These are phyloP conservation scores for Aphelocoma californica DNA, from an alignment of 2,797 vertebrate species.

Conservation along the genomic window DNA sequence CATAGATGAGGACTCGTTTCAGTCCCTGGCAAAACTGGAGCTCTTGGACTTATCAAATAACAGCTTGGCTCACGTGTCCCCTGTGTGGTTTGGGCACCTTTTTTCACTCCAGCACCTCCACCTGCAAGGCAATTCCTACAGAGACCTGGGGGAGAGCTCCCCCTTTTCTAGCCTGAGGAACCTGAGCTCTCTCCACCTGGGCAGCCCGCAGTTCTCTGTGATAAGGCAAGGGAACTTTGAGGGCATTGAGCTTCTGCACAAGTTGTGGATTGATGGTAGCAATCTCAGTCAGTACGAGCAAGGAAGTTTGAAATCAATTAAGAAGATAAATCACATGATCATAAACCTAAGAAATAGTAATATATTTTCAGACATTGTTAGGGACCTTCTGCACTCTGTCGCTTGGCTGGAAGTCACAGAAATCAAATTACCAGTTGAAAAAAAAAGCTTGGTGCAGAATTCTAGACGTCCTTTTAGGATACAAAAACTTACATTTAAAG, in stretches of 20 bases:
- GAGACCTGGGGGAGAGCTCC: constrained; percentile 62
- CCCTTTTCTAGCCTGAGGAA: constrained; percentile 71
- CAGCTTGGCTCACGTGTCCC: constrained; percentile 59
- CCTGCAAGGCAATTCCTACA: constrained; percentile 77
- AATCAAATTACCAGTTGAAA: background rate
- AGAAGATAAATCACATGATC: constrained; percentile 47
- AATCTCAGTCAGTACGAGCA: constrained; percentile 65
- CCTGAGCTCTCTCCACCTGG: constrained; percentile 71
- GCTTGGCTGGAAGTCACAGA: constrained; percentile 66
- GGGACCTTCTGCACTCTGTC: constrained; percentile 64
- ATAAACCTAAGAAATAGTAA: constrained; percentile 15
- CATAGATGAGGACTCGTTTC: constrained; percentile 72
- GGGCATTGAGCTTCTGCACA: constrained; percentile 65
- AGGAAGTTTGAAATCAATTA: constrained; percentile 57
- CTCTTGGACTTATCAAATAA: constrained; percentile 80
- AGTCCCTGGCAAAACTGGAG: constrained; percentile 62
- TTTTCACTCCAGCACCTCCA: constrained; percentile 70
- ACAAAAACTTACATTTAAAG: constrained; percentile 60
- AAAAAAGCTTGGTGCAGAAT: background rate
- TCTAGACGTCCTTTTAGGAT: background rate
- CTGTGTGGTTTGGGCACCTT: constrained; percentile 76
- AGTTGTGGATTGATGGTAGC: constrained; percentile 67
- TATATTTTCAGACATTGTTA: constrained; percentile 49
- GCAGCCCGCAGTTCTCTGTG: constrained; percentile 45
- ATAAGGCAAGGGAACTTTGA: constrained; percentile 71